Percentiles rank a stretch among this genome's conserved stretches.
Evolutionary conservation across 2,888 invertebrate species (phyloP).

Genomic region (Leptarthrus brevirostris): DNA sequence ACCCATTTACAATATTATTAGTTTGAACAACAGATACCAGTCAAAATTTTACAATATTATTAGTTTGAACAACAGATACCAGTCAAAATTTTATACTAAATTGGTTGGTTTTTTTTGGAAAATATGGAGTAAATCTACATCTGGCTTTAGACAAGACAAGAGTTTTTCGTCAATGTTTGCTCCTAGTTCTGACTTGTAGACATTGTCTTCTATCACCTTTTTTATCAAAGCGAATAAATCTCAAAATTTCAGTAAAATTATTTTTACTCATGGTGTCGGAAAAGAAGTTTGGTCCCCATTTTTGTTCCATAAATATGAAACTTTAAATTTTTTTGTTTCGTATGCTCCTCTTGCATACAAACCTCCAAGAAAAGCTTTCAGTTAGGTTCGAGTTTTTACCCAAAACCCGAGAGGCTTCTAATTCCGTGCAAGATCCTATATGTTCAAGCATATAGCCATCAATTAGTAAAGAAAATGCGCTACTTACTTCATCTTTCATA

Average conservation of each 20-base stretch:
- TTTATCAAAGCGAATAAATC: slow-evolving; percentile 35
- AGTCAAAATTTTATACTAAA: slow-evolving; percentile 55
- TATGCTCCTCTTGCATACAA: slow-evolving; percentile 80
- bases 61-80: slow-evolving; percentile 54
- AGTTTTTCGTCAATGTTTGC: slow-evolving; percentile 56
- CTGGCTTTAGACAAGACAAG: slow-evolving; percentile 56
- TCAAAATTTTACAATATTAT: slow-evolving; percentile 54
- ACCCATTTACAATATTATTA: slow-evolving; percentile 56
- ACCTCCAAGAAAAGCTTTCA: slow-evolving; percentile 81
- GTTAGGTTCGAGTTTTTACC: slow-evolving; percentile 48
- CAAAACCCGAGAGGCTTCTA: slow-evolving; percentile 47
- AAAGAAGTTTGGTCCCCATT: slow-evolving; percentile 33
- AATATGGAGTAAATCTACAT: slow-evolving; percentile 56
- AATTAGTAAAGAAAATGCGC: slow-evolving; percentile 15
- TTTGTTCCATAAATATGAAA: slow-evolving; percentile 49
- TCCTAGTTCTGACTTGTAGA: slow-evolving; percentile 54
- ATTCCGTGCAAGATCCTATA: slow-evolving; percentile 22
- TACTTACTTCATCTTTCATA: slow-evolving; percentile 12
- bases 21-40: slow-evolving; percentile 55
- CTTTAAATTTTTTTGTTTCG: slow-evolving; percentile 75
- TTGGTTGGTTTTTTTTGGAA: slow-evolving; percentile 56
- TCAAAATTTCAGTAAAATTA: slow-evolving; percentile 17
- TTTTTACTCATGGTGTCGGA: slow-evolving; percentile 14
- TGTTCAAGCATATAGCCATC: neutral
- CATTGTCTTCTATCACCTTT: slow-evolving; percentile 51